Evolutionary conservation across 2,113 vertebrate species (phyloP).

Genomic region (Pseudolaguvia tuberculata): DNA sequence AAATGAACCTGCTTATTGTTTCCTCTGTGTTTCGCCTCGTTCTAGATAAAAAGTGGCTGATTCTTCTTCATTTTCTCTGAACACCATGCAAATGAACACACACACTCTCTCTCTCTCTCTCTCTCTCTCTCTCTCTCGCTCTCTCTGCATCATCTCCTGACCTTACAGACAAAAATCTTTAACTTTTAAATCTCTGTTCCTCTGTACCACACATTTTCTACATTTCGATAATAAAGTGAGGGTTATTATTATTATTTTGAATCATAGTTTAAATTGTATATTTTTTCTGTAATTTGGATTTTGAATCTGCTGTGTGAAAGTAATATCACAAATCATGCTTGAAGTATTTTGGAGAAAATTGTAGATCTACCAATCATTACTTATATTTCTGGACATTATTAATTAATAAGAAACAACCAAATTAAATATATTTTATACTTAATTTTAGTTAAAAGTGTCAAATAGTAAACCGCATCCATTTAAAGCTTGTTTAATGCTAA

Average conservation of each 20-base stretch:
- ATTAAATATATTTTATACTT: constrained; percentile 20
- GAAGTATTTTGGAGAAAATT: constrained; percentile 52
- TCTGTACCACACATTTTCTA: constrained; percentile 91
- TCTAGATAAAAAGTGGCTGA: constrained; percentile 81
- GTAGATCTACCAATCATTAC: constrained; percentile 30
- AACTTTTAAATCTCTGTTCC: constrained; percentile 83
- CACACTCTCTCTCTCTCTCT: no score
- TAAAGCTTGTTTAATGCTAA: not conserved
- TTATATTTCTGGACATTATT: constrained; percentile 20
- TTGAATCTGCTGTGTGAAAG: constrained; percentile 73
- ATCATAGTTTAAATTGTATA: not conserved
- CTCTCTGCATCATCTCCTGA: no score
- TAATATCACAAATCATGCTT: constrained; percentile 63
- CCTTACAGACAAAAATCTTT: constrained; percentile 62
- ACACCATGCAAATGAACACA: constrained; percentile 74
- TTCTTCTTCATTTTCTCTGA: constrained; percentile 55
- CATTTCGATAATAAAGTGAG: constrained; percentile 83
- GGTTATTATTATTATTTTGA: constrained; percentile 68
- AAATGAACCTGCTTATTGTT: constrained; percentile 88
- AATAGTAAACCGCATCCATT: no score
- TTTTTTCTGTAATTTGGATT: constrained; percentile 57
- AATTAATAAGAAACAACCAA: not conserved
- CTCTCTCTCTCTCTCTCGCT: no score
- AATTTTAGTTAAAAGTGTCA: no score
- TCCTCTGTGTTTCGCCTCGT: constrained; percentile 99